Evolutionary conservation across 2,888 invertebrate genomes (phyloP).

Genomic region (Zygothrica quintamaculata): DNA sequence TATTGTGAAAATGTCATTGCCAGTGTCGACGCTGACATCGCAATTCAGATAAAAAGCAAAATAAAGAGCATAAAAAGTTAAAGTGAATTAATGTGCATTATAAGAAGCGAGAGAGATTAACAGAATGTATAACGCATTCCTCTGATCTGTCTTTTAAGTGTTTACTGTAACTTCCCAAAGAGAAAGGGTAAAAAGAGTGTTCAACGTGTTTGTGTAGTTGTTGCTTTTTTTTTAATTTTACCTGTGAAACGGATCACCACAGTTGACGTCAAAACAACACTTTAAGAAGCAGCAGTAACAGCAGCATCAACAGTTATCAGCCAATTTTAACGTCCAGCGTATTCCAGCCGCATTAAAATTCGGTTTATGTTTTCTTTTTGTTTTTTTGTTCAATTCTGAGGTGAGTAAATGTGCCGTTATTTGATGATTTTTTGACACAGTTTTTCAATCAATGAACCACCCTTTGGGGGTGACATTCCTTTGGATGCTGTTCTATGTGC

Average conservation of each 20-base stretch:
- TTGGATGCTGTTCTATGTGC: slow-evolving; percentile 48
- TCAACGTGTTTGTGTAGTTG: slow-evolving; percentile 9
- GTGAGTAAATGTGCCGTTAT: slow-evolving; percentile 56
- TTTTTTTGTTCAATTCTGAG: slow-evolving; percentile 24
- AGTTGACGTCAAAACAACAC: slow-evolving; percentile 5
- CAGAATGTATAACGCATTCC: slow-evolving; percentile 36
- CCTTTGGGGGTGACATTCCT: slow-evolving; percentile 58
- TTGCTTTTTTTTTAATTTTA: too few species aligned
- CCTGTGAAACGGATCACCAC: slow-evolving; percentile 13
- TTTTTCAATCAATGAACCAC: slow-evolving; percentile 48
- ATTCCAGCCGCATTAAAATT: slow-evolving; percentile 18
- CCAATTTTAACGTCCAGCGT: slow-evolving; percentile 45
- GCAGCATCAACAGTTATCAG: slow-evolving; percentile 31
- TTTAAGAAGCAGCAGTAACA: slow-evolving; percentile 11
- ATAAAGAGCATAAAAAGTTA: slow-evolving; percentile 31
- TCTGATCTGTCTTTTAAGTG: slow-evolving; percentile 26
- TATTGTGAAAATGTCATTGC: slow-evolving; percentile 58
- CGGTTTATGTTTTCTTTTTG: slow-evolving; percentile 10
- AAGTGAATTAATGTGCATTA: slow-evolving; percentile 45
- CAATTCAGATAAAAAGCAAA: slow-evolving; percentile 41
- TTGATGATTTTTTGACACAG: slow-evolving; percentile 55
- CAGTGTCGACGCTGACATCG: slow-evolving; percentile 61
- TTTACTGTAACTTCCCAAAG: slow-evolving; percentile 1
- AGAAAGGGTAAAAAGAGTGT: background rate
- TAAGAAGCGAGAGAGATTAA: slow-evolving; percentile 5